These are phyloP conservation scores for Caenorhabditis virilis DNA, from an alignment of 2,888 invertebrate species.

Conservation along the genomic window DNA sequence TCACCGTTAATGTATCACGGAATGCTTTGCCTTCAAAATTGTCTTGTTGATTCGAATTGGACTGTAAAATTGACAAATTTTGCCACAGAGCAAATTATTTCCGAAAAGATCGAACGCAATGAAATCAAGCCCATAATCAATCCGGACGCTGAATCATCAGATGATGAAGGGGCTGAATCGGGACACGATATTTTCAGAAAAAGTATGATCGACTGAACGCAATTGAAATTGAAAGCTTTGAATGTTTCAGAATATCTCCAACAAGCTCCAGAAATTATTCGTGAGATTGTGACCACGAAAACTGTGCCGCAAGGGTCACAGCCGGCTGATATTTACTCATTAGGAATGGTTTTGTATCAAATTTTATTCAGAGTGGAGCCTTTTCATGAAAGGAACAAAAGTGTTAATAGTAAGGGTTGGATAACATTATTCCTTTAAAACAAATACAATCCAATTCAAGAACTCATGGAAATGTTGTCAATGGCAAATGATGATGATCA, in stretches of 20 bases:
- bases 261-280: slow-evolving; percentile 66
- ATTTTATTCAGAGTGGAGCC: slow-evolving; percentile 66
- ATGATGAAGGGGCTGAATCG: slow-evolving; percentile 25
- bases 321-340: slow-evolving; percentile 61
- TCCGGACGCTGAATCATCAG: slow-evolving; percentile 17
- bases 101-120: slow-evolving; percentile 59
- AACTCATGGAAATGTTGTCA: slow-evolving; percentile 64
- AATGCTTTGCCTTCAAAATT: slow-evolving; percentile 65
- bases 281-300: slow-evolving; percentile 61
- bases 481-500: slow-evolving; percentile 66
- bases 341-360: slow-evolving; percentile 66
- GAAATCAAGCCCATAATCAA: slow-evolving; percentile 41
- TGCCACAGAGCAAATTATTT: slow-evolving; percentile 61
- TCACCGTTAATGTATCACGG: slow-evolving; percentile 62
- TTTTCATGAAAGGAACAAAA: slow-evolving; percentile 61
- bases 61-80: slow-evolving; percentile 67
- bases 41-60: slow-evolving; percentile 67
- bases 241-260: slow-evolving; percentile 60
- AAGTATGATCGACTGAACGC: slow-evolving; percentile 8
- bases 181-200: slow-evolving; percentile 32
- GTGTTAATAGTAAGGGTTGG: slow-evolving; percentile 56
- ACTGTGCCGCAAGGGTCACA: slow-evolving; percentile 57
- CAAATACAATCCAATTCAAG: too few species aligned
- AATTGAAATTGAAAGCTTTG: background rate
- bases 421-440: too few species aligned